Conservation (phyloP, 2,113 vertebrate genomes). For the Aegotheles bennettii region DNA sequence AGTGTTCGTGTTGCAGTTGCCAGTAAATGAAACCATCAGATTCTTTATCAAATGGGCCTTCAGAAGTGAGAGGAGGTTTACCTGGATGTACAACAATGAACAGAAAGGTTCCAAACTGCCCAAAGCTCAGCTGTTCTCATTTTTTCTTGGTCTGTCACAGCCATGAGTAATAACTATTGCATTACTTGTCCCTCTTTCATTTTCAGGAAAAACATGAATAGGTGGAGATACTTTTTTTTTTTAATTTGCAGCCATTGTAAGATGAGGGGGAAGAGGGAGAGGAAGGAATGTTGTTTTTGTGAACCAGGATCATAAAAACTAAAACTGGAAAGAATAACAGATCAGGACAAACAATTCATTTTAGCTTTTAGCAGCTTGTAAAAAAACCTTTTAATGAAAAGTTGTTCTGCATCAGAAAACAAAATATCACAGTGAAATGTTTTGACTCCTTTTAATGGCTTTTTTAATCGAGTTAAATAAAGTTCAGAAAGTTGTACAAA, state of each 20-base stretch:
- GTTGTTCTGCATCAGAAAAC: background rate
- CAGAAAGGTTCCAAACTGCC: background rate
- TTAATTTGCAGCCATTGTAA: background rate
- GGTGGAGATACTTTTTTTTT: too few species aligned
- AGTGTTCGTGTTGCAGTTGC: background rate
- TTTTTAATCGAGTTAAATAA: background rate
- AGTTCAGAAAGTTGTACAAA: background rate
- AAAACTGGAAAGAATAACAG: background rate
- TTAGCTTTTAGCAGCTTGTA: background rate
- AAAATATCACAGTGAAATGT: background rate
- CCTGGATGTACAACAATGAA: background rate
- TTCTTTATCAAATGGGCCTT: background rate
- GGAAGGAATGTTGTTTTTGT: background rate
- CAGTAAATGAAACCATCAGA: background rate
- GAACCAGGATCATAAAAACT: background rate
- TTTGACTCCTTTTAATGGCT: background rate
- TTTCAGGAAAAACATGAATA: background rate
- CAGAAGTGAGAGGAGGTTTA: background rate
- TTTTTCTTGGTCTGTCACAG: background rate
- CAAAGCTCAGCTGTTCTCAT: background rate
- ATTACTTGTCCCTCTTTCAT: background rate
- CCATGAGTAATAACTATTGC: background rate
- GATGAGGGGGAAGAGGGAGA: background rate
- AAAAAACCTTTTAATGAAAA: background rate
- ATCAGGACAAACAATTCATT: background rate